A percentile compares a stretch with the other conserved stretches of the same genome.
Conservation (phyloP, 2,797 vertebrate species). For the Chiloscyllium punctatum region DNA sequence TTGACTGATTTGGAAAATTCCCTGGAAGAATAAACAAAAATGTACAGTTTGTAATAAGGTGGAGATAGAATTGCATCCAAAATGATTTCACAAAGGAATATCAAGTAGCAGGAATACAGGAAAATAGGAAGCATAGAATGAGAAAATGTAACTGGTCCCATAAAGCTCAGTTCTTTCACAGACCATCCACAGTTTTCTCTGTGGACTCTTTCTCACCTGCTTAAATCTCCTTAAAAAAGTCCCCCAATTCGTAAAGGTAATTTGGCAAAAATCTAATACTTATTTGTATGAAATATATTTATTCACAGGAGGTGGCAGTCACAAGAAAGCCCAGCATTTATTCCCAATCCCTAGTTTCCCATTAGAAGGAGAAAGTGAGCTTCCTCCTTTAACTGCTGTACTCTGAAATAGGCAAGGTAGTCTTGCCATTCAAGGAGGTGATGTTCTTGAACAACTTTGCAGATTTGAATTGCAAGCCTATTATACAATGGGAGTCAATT, state of each 20-base stretch:
- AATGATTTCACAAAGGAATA: neutral
- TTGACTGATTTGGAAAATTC: conserved; percentile 92
- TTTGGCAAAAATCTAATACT: neutral
- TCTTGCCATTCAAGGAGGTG: too few species aligned
- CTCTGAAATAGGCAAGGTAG: neutral
- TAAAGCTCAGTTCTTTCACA: neutral
- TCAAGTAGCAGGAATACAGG: neutral
- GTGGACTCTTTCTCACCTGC: neutral
- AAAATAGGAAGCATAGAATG: too few species aligned
- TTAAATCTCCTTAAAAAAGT: neutral
- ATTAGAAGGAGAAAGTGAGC: neutral
- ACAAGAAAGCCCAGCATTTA: neutral
- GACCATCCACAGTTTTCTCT: neutral
- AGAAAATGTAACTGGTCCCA: neutral
- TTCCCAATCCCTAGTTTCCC: neutral
- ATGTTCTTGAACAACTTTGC: too few species aligned
- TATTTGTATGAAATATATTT: neutral
- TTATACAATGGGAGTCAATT: too few species aligned
- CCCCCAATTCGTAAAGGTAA: neutral
- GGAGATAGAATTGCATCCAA: neutral
- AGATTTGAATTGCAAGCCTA: too few species aligned
- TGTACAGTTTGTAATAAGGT: conserved; percentile 36
- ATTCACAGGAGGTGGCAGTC: neutral
- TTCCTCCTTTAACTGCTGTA: neutral
- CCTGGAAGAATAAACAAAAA: conserved; percentile 53